Percentiles rank a stretch among this genome's conserved stretches.
phyloP scores from a whole-genome alignment of 2,797 vertebrate genomes.

The Myotis vivesi region DNA sequence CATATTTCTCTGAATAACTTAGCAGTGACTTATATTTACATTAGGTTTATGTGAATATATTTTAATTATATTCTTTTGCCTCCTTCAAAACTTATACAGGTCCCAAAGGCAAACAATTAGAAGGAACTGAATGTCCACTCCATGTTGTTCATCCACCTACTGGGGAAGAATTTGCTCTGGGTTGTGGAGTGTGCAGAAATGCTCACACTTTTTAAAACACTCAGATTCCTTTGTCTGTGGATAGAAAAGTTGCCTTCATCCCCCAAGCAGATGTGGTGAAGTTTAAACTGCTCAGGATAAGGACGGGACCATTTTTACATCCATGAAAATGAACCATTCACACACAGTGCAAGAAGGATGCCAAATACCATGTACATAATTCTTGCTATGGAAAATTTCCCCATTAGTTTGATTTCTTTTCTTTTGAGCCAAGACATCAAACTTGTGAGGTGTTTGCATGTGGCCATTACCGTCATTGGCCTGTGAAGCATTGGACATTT shows the following conservation, averaged over 20 bases:
- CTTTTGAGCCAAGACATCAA: constrained; percentile 85
- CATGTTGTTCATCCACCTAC: constrained; percentile 98
- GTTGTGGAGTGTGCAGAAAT: constrained; percentile 99
- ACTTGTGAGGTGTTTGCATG: constrained; percentile 99
- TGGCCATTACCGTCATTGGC: constrained; percentile 95
- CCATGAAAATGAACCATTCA: constrained; percentile 84
- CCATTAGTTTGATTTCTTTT: constrained; percentile 74
- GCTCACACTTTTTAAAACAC: constrained; percentile 97
- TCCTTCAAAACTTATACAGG: constrained; percentile 82
- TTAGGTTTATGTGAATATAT: background rate
- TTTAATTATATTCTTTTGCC: constrained; percentile 21
- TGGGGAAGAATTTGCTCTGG: constrained; percentile 98
- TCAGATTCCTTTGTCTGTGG: constrained; percentile 72
- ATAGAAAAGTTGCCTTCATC: constrained; percentile 84
- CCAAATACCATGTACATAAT: constrained; percentile 87
- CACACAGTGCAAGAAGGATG: constrained; percentile 85
- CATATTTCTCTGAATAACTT: constrained; percentile 14
- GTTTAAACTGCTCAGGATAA: constrained; percentile 83
- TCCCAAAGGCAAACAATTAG: constrained; percentile 99
- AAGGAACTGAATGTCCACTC: constrained; percentile 98
- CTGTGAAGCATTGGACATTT: constrained; percentile 94
- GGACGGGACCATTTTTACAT: constrained; percentile 88
- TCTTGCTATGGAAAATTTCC: constrained; percentile 85
- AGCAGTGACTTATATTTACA: background rate
- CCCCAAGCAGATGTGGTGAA: constrained; percentile 75